Conservation (phyloP, 1,140 invertebrate species). For the Drosophila equinoxialis region DNA sequence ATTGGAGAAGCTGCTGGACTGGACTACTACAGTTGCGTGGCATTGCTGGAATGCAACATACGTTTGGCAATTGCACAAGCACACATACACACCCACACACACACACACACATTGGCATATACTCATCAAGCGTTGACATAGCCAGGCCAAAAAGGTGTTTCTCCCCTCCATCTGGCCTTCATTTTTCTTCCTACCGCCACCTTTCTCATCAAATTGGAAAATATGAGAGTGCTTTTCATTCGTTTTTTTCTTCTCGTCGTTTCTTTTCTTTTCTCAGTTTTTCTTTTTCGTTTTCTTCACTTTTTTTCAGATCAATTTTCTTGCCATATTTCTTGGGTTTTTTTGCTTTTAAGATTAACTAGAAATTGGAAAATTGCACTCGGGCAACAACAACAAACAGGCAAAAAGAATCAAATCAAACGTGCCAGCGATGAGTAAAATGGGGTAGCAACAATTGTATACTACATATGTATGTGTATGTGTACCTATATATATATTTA, state of each 20-base stretch:
- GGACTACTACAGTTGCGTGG: slow-evolving; percentile 8
- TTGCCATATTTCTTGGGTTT: slow-evolving; percentile 67
- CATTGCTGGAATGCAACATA: slow-evolving; percentile 27
- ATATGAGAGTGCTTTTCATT: slow-evolving; percentile 73
- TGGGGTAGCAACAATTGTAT: neutral
- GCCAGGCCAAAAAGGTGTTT: neutral
- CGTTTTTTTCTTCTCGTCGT: slow-evolving; percentile 27
- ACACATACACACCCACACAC: slow-evolving; percentile 11
- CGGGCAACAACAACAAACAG: slow-evolving; percentile 33
- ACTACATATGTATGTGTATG: neutral
- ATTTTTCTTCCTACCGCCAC: neutral
- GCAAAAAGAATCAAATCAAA: slow-evolving; percentile 14
- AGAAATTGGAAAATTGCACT: slow-evolving; percentile 76
- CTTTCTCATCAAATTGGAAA: slow-evolving; percentile 68
- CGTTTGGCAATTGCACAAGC: slow-evolving; percentile 42
- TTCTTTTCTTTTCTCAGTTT: slow-evolving; percentile 15
- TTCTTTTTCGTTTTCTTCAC: neutral
- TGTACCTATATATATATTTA: neutral
- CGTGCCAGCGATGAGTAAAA: slow-evolving; percentile 8
- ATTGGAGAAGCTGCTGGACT: neutral
- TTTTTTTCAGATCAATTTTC: slow-evolving; percentile 48
- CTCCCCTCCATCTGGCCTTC: neutral
- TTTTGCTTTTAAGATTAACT: slow-evolving; percentile 40
- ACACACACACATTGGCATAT: neutral
- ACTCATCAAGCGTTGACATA: slow-evolving; percentile 17